phyloP scores from a whole-genome alignment of 2,797 vertebrate genomes.

The Pseudochaenichthys georgianus region DNA sequence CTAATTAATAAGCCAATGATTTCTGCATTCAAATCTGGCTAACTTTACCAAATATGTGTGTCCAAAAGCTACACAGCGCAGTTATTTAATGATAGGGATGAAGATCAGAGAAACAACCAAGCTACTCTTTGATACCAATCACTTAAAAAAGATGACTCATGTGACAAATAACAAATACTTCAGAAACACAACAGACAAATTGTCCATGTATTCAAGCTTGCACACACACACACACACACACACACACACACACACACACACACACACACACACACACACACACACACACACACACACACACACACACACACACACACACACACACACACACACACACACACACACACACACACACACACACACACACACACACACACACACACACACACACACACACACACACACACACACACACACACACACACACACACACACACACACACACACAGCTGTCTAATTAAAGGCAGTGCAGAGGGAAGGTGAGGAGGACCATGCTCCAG shows the following conservation, averaged over 20 bases:
- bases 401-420: constrained; percentile 45
- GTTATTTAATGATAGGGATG: constrained; percentile 25
- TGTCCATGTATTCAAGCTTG: not conserved
- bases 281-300: constrained; percentile 46
- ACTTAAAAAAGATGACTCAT: constrained; percentile 55
- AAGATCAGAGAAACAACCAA: constrained; percentile 50
- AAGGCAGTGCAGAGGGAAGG: constrained; percentile 73
- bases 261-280: constrained; percentile 48
- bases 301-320: constrained; percentile 49
- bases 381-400: constrained; percentile 39
- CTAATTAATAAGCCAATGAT: not conserved
- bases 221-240: constrained; percentile 43
- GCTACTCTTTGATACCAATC: constrained; percentile 38
- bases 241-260: constrained; percentile 49
- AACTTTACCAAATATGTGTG: not conserved
- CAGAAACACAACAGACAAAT: constrained; percentile 9
- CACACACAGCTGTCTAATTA: constrained; percentile 78
- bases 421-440: constrained; percentile 41
- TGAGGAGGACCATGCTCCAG: constrained; percentile 74
- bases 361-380: constrained; percentile 46
- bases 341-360: constrained; percentile 43
- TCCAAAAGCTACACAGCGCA: not conserved
- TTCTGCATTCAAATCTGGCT: not conserved
- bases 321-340: constrained; percentile 48
- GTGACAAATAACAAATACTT: constrained; percentile 19